Evolutionary conservation across 1,140 invertebrate species (phyloP), one percentile per base, ranked within the genome.

Genomic region (Lethrus apterus): DNA sequence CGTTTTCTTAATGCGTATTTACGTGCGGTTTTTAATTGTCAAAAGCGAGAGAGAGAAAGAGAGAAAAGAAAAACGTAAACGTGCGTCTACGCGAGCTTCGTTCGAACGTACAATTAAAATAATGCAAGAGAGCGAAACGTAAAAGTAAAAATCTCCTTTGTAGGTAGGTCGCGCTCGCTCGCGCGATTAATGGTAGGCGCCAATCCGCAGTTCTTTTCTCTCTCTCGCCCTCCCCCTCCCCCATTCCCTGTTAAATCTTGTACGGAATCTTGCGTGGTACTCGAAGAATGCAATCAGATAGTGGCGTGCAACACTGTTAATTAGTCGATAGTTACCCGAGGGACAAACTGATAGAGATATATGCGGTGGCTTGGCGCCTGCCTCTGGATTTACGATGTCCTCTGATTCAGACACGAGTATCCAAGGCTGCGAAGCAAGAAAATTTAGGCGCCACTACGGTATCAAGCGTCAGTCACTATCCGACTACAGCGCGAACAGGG

Each of bases 381-480:
- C 9, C 32, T 34, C 43, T 34, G 30, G 31, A 34, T 33, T 34
- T 34, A 34, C 32, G 32, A 34, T 21, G 43, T 7, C 23, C 43
- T 34, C 11, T 7, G 13, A 20, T 31, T 33, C 14, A 44, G 43
- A 18, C 29, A 23, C 43, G 43, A 33, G 31, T 24, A 4, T n/a
- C 11, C 20, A 32, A 33, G 43, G 29, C 43, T 44, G 21, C 43
- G 19, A 21, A 30, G 42, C 31, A 44, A 44, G 42, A 47, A 47
- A 46, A 42, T 47, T 47, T 47, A 47, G 46, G 46, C 46, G 46
- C 46, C 46, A 47, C 46, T 30, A 18, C 20, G 18, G 29, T 47
- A 47, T 47, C 46, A 47, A 41, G 44, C 46, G 46, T 35, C 46
- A 42, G 46, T 42, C 46, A 40, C 46, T 30, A 32, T 30, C 29